Evolutionary conservation across 2,113 vertebrate species (phyloP), one percentile per base, ranked within the genome.

Genomic region (Pituophis catenifer): DNA sequence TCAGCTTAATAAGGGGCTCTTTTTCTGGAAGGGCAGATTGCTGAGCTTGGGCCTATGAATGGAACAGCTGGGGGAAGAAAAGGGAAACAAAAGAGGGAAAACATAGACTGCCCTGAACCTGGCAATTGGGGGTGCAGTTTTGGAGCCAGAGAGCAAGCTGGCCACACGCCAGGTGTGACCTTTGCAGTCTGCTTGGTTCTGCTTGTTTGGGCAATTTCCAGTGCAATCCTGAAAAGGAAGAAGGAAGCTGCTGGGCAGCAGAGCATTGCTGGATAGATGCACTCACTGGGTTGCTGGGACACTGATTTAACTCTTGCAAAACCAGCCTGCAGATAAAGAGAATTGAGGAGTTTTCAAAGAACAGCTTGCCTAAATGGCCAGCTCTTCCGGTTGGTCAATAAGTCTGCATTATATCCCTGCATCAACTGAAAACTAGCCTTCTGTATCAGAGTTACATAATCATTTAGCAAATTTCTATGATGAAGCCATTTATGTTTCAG

Each of bases 61-160:
- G 95, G 96, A 96, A 97, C 97, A 97, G 97, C 97, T 96, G 95
- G 95, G 96, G 94, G 93, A 96, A 95, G 95, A 95, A 96, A 87
- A 95, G 90, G 89, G 93, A 96, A 94, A 97, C 96, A 97, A 96
- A 98, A 95, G 96, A 95, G 38, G 89, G 55, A 93, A 91, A 95
- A 93, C 54, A n/a, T 91, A 92, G 96, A 96, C 96, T 93, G 96
- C 62, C 13, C 59, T 94, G 95, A 96, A 96, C 95, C 95, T 93
- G 93, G 91, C 94, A 91, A 94, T 93, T 70, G 62, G 88, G 94
- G 87, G 94, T 92, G 33, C 65, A 2, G 95, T 94, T 91, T 95
- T 94, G 92, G 94, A 95, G 89, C 89, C 92, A 91, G 94, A 92
- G 97, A 95, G 94, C 94, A 94, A 93, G 91, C 94, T 90, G 87